Evolutionary conservation across 1,140 invertebrate genomes (phyloP).

Genomic region (honey bee (Apis mellifera)): Amel_HAv3.1 CM009937.2:6208501-6209000

Average conservation of each 20-base stretch:
- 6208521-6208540: neutral
- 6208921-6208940: too few relatives aligned
- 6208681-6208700: conserved; percentile 74
- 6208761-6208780: conserved; percentile 61
- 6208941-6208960: too few relatives aligned
- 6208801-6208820: conserved; percentile 44
- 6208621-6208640: conserved; percentile 54
- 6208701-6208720: conserved; percentile 74
- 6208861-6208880: neutral
- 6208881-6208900: too few relatives aligned
- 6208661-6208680: conserved; percentile 51
- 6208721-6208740: conserved; percentile 71
- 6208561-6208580: neutral
- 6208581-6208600: neutral
- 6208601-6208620: conserved; percentile 16
- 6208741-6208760: conserved; percentile 60
- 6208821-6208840: conserved; percentile 37
- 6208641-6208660: conserved; percentile 52
- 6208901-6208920: too few relatives aligned
- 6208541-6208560: neutral
- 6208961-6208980: too few relatives aligned
- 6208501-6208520: neutral
- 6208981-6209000: too few relatives aligned
- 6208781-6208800: conserved; percentile 59
- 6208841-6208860: neutral